These are phyloP conservation scores for Heterotis niloticus DNA, from an alignment of 2,113 vertebrate genomes.

Conservation along the genomic window DNA sequence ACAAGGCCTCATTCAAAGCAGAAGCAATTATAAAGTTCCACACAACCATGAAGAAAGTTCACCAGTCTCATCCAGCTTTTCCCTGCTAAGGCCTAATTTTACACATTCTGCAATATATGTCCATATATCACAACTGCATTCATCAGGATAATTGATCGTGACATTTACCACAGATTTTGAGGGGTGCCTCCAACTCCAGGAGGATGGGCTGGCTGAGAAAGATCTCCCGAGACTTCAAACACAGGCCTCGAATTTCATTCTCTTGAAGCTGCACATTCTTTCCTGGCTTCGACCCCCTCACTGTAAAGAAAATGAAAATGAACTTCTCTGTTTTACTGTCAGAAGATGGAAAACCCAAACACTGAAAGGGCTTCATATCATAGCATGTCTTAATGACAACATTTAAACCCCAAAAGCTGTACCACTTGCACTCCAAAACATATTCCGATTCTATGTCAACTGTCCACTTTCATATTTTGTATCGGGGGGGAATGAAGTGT, in stretches of 20 bases:
- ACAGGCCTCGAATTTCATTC: conserved; percentile 81
- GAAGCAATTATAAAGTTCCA: background rate
- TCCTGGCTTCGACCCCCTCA: conserved; percentile 81
- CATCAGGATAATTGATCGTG: conserved; percentile 27
- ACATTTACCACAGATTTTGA: conserved; percentile 46
- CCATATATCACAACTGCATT: background rate
- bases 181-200: conserved; percentile 45
- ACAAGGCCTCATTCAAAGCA: background rate
- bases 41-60: background rate
- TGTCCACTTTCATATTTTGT: too few species aligned
- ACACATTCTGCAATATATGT: background rate
- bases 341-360: too few species aligned
- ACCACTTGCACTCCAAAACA: background rate
- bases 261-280: conserved; percentile 85
- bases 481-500: too few species aligned
- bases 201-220: conserved; percentile 50
- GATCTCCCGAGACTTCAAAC: conserved; percentile 78
- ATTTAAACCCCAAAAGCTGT: background rate
- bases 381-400: background rate
- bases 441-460: background rate
- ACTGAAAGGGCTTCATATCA: background rate
- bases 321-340: too few species aligned
- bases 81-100: background rate
- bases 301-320: conserved; percentile 50
- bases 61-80: background rate